These are phyloP conservation scores for Aphelenchoides bicaudatus DNA, from an alignment of 2,888 invertebrate species.

Conservation along the genomic window DNA sequence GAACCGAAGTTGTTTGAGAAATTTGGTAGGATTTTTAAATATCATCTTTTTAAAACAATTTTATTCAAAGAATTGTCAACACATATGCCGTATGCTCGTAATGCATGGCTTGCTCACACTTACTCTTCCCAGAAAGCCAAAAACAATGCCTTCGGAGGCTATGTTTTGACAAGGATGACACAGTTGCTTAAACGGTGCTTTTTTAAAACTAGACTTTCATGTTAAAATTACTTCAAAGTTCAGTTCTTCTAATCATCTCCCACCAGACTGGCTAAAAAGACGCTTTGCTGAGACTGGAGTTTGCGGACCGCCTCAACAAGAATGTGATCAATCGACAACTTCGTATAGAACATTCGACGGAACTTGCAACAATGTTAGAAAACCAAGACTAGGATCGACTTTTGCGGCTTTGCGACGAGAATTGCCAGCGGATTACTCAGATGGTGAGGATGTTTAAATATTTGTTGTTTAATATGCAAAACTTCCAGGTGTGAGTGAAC, in stretches of 20 bases:
- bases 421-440: constrained; percentile 55
- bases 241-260: background rate
- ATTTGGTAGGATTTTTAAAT: constrained; percentile 3
- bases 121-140: constrained; percentile 10
- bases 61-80: constrained; percentile 2
- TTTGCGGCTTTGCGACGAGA: constrained; percentile 55
- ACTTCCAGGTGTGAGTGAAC: no score
- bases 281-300: background rate
- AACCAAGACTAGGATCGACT: constrained; percentile 55
- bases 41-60: background rate
- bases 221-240: background rate
- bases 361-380: constrained; percentile 58
- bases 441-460: constrained; percentile 38
- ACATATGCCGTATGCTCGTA: constrained; percentile 5
- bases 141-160: constrained; percentile 11
- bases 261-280: no score
- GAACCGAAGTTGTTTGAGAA: constrained; percentile 18
- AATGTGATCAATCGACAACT: constrained; percentile 16
- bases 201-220: background rate
- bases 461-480: background rate
- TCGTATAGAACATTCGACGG: constrained; percentile 35
- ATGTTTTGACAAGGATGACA: constrained; percentile 2
- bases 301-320: background rate
- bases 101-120: constrained; percentile 15
- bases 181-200: background rate